Conservation (phyloP, 2,113 vertebrate species). For the Sakesphorus luctuosus region DNA sequence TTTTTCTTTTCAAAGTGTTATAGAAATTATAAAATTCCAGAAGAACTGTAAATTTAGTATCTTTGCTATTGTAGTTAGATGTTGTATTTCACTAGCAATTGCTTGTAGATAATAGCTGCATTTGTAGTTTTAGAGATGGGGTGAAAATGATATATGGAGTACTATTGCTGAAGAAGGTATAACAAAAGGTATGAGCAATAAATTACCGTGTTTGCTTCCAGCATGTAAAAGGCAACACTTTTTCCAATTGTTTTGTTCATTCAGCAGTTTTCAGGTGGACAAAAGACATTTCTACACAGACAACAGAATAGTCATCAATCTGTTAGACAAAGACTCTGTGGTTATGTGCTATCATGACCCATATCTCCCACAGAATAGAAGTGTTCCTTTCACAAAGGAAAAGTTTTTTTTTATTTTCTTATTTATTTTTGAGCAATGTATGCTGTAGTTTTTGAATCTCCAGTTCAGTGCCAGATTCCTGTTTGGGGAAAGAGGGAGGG, state of each 20-base stretch:
- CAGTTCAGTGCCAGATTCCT: constrained; percentile 4
- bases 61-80: constrained; percentile 59
- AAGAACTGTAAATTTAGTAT: constrained; percentile 19
- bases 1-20: constrained; percentile 15
- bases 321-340: constrained; percentile 27
- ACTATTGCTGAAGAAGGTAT: constrained; percentile 44
- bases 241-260: constrained; percentile 47
- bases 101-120: constrained; percentile 39
- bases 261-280: constrained; percentile 48
- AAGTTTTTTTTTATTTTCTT: neutral
- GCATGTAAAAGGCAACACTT: constrained; percentile 18
- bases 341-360: neutral
- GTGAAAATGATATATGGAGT: constrained; percentile 47
- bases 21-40: constrained; percentile 42
- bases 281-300: constrained; percentile 53
- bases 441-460: neutral
- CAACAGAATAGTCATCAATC: constrained; percentile 14
- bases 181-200: constrained; percentile 43
- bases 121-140: constrained; percentile 28
- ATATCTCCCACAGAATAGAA: neutral
- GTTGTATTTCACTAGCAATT: constrained; percentile 52
- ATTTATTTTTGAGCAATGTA: neutral
- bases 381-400: neutral
- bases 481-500: constrained; percentile 49
- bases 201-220: constrained; percentile 58